Conservation (phyloP, 2,888 invertebrate species). For the Diabrotica balteata region DNA sequence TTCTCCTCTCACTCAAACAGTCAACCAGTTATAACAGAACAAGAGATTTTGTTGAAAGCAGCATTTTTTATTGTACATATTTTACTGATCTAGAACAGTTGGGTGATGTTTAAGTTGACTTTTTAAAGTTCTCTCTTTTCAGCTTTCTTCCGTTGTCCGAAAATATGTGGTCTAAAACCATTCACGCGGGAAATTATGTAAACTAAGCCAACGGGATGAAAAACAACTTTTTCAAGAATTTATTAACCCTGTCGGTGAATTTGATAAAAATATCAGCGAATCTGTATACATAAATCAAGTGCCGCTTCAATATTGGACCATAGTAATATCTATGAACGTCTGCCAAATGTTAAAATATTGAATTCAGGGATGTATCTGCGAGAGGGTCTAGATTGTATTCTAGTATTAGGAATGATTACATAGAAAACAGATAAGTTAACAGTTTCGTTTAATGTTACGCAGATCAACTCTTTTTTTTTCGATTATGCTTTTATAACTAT, state of each 20-base stretch:
- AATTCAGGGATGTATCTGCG: not conserved
- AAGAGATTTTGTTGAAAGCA: no score
- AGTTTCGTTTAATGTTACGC: no score
- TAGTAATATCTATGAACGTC: constrained; percentile 43
- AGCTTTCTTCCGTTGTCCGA: not conserved
- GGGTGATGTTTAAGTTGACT: no score
- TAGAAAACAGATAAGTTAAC: no score
- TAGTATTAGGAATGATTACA: no score
- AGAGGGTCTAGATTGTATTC: not conserved
- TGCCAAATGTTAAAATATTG: constrained; percentile 47
- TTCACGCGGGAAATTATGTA: not conserved
- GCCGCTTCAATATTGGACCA: constrained; percentile 50
- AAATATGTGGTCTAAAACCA: not conserved
- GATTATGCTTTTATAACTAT: no score
- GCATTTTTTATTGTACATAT: no score
- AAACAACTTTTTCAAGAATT: constrained; percentile 11
- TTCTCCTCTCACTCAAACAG: no score
- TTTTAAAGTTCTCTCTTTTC: no score
- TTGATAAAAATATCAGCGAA: constrained; percentile 24
- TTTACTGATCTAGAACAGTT: no score
- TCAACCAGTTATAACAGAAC: no score
- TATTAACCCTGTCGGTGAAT: constrained; percentile 22
- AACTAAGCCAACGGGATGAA: not conserved
- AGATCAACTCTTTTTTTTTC: no score
- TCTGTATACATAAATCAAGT: constrained; percentile 45